Percentiles rank a stretch among this genome's conserved stretches.
Conservation (phyloP, 1,140 invertebrate genomes). For the Caerostris darwini region DNA sequence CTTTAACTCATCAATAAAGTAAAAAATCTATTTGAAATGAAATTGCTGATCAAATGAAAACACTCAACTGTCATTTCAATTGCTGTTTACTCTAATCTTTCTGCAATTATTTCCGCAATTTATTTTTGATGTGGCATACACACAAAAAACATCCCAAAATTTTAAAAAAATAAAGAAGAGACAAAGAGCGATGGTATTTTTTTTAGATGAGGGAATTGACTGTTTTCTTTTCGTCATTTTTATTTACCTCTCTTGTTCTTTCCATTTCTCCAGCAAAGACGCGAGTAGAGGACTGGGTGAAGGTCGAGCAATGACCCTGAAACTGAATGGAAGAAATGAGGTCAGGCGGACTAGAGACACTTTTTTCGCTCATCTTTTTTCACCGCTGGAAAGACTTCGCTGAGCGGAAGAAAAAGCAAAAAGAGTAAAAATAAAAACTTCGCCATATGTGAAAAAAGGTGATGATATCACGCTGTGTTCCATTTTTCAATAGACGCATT, state of each 20-base stretch:
- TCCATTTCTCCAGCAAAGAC: not conserved
- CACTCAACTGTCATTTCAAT: too few species aligned
- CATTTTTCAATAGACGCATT: not conserved
- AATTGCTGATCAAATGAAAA: too few species aligned
- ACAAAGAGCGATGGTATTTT: not conserved
- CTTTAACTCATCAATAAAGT: too few species aligned
- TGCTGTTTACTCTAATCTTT: too few species aligned
- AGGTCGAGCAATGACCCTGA: conserved; percentile 68
- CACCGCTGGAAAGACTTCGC: not conserved
- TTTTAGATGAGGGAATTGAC: not conserved
- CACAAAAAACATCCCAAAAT: not conserved
- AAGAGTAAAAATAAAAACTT: not conserved
- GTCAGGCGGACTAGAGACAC: not conserved
- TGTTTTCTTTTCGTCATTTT: not conserved
- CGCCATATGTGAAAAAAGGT: not conserved
- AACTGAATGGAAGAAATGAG: conserved; percentile 31
- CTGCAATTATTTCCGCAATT: too few species aligned
- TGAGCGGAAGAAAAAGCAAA: not conserved
- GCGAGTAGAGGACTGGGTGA: conserved; percentile 47
- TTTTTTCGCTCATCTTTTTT: not conserved
- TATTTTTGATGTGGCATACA: not conserved
- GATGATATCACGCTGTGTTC: conserved; percentile 17
- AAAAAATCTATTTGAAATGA: too few species aligned
- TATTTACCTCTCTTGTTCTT: not conserved
- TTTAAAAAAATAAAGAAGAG: not conserved